These are phyloP conservation scores for Ricordea florida DNA, from an alignment of 92 coral and sea anemone genomes.

Conservation along the genomic window DNA sequence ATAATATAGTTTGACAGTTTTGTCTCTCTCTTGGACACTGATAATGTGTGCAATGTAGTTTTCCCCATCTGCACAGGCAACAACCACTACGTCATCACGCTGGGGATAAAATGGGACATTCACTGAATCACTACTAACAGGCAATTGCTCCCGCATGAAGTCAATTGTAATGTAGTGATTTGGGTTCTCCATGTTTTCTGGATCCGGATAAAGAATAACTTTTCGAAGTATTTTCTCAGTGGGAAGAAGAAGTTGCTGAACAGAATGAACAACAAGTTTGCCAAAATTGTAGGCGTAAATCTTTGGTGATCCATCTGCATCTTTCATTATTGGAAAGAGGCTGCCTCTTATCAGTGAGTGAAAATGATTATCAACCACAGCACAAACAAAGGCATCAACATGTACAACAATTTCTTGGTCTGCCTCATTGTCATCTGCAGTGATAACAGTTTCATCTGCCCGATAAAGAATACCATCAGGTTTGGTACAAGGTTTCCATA, in stretches of 20 bases:
- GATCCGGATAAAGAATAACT: slow-evolving; percentile 27
- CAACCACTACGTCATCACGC: background rate
- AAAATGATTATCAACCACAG: slow-evolving; percentile 25
- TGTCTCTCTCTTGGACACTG: slow-evolving; percentile 19
- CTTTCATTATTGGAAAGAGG: background rate
- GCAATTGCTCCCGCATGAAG: background rate
- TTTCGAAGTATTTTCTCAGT: background rate
- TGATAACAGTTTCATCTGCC: slow-evolving; percentile 11
- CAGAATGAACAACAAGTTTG: background rate
- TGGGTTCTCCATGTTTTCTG: slow-evolving; percentile 19
- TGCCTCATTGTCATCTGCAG: slow-evolving; percentile 39
- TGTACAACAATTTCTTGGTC: background rate
- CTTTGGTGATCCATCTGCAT: slow-evolving; percentile 22
- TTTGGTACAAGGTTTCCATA: slow-evolving; percentile 8
- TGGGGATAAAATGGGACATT: slow-evolving; percentile 31
- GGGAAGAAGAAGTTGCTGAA: background rate
- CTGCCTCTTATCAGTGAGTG: background rate
- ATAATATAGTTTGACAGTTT: slow-evolving; percentile 1
- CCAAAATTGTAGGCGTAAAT: background rate
- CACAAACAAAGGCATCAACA: slow-evolving; percentile 28
- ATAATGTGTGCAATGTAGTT: slow-evolving; percentile 11
- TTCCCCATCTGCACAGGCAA: slow-evolving; percentile 17
- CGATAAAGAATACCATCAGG: background rate
- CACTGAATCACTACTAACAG: background rate
- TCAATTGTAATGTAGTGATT: slow-evolving; percentile 2